Evolutionary conservation across 23 tunicate species (phyloP).

Genomic region (Styela clava): DNA sequence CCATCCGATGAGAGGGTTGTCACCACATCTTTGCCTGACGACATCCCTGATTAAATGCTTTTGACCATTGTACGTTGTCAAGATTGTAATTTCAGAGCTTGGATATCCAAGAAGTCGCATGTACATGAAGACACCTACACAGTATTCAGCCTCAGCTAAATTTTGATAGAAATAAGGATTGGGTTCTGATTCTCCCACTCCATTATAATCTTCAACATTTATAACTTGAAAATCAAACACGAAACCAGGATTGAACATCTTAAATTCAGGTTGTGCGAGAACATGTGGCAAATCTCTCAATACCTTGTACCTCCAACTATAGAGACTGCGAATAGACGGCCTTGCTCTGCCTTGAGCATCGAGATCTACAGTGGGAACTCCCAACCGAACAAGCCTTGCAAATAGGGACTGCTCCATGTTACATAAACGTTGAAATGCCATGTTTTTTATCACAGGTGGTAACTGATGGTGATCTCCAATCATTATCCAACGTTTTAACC

Average conservation of each 20-base stretch:
- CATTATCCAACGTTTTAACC: conserved; percentile 99
- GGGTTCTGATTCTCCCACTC: conserved; percentile 92
- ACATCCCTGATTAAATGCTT: conserved; percentile 97
- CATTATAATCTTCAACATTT: conserved; percentile 89
- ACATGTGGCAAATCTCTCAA: conserved; percentile 92
- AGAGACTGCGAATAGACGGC: conserved; percentile 78
- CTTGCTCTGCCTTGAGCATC: conserved; percentile 99
- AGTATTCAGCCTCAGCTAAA: conserved; percentile 96
- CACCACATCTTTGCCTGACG: conserved; percentile 75
- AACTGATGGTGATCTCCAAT: conserved; percentile 99
- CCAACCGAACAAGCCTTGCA: conserved; percentile 83
- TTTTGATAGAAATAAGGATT: conserved; percentile 99
- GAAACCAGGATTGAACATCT: conserved; percentile 78
- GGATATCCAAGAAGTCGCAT: conserved; percentile 97
- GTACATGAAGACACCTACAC: conserved; percentile 93
- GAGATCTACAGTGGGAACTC: conserved; percentile 94
- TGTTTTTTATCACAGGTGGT: conserved; percentile 95
- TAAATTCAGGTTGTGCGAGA: conserved; percentile 45
- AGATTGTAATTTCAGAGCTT: conserved; percentile 76
- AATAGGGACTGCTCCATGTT: conserved; percentile 99
- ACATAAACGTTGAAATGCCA: conserved; percentile 96
- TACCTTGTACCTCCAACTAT: conserved; percentile 87
- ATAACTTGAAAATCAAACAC: conserved; percentile 91
- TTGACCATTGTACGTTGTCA: conserved; percentile 99
- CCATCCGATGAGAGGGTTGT: conserved; percentile 90